Base-by-base conservation (phyloP, 1,140 invertebrate genomes). In the Aphaenogaster ashmeadi region DNA sequence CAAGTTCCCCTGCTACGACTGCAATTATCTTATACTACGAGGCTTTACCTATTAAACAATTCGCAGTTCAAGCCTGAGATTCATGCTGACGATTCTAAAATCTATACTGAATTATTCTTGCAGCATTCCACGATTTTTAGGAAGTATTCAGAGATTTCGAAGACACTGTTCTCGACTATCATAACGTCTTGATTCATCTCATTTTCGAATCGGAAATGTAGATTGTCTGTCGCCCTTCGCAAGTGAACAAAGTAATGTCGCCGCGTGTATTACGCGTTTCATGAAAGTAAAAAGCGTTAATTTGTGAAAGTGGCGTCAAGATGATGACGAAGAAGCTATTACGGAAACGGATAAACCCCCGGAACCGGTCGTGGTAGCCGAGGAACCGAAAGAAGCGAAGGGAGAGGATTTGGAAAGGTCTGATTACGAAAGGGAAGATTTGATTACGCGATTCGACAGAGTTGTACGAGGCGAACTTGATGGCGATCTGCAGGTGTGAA, bases 401-500 rank as follows among this genome's bases (percentile, higher is more conserved):
- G 41, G 71, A 91, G 74, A 91, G 62, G 6, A 69, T 69, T 69
- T 27, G 44, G 66, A 69, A 27, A 69, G 41, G 21, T 27, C 41
- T 69, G 66, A 69, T 27, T 69, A 15, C 83, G 93, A 93, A 75
- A 94, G 93, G 83, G 94, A 94, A 91, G 94, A 94, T 92, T 78
- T 95, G 11, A 91, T 94, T 50, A 89, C 92, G 58, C 92, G 94
- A 80, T 95, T 95, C 87, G 93, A 95, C 89, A 92, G 90, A 75
- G 67, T 95, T 67, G 66, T 93, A 38, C 91, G 88, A 86, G 94
- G 93, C 72, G 92, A 95, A 66, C 86, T 87, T 62, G 83, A 93
- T 89, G 89, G 92, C 41, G 86, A 87, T 27, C 67, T 92, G 86
- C 91, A 94, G 94, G 94, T 94, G 92, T 78, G 87, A 75, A 84